Percentiles rank a stretch among this genome's conserved stretches.
These are phyloP conservation scores for Leptinotarsa haldemani DNA, from an alignment of 2,888 invertebrate genomes.

Conservation along the genomic window DNA sequence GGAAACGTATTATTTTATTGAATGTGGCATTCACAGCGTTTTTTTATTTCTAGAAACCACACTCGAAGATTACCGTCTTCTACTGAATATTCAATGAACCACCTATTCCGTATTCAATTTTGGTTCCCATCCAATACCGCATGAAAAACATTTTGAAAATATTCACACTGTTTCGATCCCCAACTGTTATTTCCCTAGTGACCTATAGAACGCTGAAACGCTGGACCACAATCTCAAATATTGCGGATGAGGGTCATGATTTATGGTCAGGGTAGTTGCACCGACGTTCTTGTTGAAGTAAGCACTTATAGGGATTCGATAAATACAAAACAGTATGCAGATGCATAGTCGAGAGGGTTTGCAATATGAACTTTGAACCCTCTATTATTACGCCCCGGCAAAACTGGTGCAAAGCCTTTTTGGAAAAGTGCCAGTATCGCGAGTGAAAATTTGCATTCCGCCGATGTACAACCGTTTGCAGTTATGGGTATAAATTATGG, in stretches of 20 bases:
- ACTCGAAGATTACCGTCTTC: neutral
- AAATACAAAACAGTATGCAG: constrained; percentile 11
- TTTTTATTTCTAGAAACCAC: neutral
- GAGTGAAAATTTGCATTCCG: constrained; percentile 36
- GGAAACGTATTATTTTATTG: too few species aligned
- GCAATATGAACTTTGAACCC: constrained; percentile 14
- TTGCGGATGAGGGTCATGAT: constrained; percentile 4
- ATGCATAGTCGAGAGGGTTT: constrained; percentile 1
- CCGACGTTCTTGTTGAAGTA: neutral
- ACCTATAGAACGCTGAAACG: constrained; percentile 2
- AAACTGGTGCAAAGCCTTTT: constrained; percentile 26
- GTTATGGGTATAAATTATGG: neutral
- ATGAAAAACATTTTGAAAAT: neutral
- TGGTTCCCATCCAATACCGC: neutral
- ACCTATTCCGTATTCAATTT: neutral
- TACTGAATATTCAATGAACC: neutral
- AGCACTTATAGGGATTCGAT: constrained; percentile 3
- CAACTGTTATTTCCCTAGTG: constrained; percentile 13
- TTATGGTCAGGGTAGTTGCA: neutral
- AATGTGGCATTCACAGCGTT: too few species aligned
- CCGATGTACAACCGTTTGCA: constrained; percentile 9
- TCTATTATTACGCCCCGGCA: neutral
- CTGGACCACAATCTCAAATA: constrained; percentile 3
- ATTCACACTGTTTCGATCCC: neutral
- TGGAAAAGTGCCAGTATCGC: constrained; percentile 32